A percentile compares a stretch with the other conserved stretches of the same genome.
Conservation (phyloP, 2,888 invertebrate species). For the Hypercompe scribonia region DNA sequence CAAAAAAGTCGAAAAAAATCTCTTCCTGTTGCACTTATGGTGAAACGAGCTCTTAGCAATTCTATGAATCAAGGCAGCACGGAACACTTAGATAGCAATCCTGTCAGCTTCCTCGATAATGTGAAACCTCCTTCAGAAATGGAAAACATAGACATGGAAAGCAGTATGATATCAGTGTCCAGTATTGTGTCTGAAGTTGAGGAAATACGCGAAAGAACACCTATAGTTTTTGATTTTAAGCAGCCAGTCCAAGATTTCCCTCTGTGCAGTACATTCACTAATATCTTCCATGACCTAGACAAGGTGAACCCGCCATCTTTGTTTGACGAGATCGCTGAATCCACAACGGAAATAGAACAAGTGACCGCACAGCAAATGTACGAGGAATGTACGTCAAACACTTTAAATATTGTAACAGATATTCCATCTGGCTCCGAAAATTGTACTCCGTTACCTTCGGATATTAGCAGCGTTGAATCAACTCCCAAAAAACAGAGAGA, state of each 20-base stretch:
- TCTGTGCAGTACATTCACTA: conserved; percentile 72
- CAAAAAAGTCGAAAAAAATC: conserved; percentile 88
- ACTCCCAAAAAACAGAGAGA: conserved; percentile 89
- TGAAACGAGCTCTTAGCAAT: conserved; percentile 90
- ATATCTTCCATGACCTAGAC: conserved; percentile 87
- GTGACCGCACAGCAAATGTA: conserved; percentile 86
- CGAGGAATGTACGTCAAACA: conserved; percentile 87
- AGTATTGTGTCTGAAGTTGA: conserved; percentile 93
- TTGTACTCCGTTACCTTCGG: conserved; percentile 89
- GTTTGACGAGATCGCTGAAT: conserved; percentile 90
- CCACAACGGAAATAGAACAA: conserved; percentile 82
- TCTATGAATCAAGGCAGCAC: conserved; percentile 84
- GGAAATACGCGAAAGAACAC: conserved; percentile 82
- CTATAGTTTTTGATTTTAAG: conserved; percentile 86
- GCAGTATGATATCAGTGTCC: conserved; percentile 94
- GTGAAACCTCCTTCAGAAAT: conserved; percentile 94
- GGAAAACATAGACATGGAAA: conserved; percentile 92
- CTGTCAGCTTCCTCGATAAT: conserved; percentile 90
- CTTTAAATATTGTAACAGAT: conserved; percentile 86
- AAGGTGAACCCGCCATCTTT: conserved; percentile 91
- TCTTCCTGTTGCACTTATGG: conserved; percentile 90
- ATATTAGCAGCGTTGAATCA: conserved; percentile 91
- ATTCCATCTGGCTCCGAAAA: conserved; percentile 85
- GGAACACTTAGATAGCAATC: conserved; percentile 88
- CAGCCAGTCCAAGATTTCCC: conserved; percentile 85